Base-by-base conservation (phyloP, 2,797 vertebrate species). In the Natrix natrix region DNA sequence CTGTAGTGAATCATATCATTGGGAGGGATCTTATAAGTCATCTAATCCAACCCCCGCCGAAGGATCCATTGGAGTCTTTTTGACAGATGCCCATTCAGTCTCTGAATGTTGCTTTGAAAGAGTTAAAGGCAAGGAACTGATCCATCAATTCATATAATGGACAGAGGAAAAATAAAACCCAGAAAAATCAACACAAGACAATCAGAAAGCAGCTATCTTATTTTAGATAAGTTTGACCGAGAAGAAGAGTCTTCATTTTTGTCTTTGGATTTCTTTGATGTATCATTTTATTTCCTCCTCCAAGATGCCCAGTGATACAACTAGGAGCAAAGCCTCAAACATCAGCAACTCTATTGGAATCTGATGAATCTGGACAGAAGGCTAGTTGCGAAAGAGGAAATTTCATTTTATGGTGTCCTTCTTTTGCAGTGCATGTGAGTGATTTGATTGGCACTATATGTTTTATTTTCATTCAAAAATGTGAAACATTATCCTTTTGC, bases 401-500 rank as follows among this genome's bases (percentile, higher is more conserved):
- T n/a, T 66, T n/a, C 28, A 69, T 69, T 69, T 69, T 69, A 32
- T 32, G 48, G 4, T 83, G 32, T 20, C 66, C n/a, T 26, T 88
- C n/a, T 32, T 5, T 55, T 86, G 28, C 60, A 57, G 4, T 57
- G 48, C 20, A 88, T 28, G 63, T 24, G 52, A 92, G 52, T 83
- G 32, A 48, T 92, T 91, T 91, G 66, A 56, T 37, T 63, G 3
- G 89, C 88, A 54, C 66, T 69, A 43, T 37, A 90, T 59, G 69
- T 90, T 87, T 89, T 87, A 37, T 93, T 90, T 91, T 63, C 69
- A 89, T 92, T 92, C 56, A 57, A 59, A 92, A 59, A 43, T 78
- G 17, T 63, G 28, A 52, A 83, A 26, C 26, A 5, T 86, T 86
- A 56, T 90, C n/a, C 60, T 26, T 88, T 88, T 91, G 69, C 54